phyloP scores from a whole-genome alignment of 2,797 vertebrate genomes.

The Tinamus major region DNA sequence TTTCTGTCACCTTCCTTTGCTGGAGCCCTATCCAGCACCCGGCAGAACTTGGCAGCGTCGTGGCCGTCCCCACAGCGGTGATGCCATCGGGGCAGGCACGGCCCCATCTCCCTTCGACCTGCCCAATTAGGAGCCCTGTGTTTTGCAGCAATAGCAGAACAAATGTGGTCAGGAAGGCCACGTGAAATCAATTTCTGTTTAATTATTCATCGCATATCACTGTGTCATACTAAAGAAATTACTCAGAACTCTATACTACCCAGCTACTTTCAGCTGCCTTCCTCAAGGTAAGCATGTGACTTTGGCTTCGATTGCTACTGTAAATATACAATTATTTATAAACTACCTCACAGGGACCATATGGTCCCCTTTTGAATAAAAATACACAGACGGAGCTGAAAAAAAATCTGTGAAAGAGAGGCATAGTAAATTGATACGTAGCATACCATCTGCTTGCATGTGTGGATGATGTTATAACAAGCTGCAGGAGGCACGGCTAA shows the following conservation, averaged over 20 bases:
- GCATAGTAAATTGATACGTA: slow-evolving; percentile 52
- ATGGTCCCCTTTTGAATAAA: slow-evolving; percentile 56
- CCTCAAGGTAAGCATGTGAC: slow-evolving; percentile 19
- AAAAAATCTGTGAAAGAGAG: slow-evolving; percentile 35
- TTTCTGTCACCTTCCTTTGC: not conserved
- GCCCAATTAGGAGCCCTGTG: not conserved
- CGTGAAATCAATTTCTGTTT: slow-evolving; percentile 49
- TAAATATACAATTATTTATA: slow-evolving; percentile 65
- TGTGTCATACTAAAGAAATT: slow-evolving; percentile 27
- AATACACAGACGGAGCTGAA: slow-evolving; percentile 29
- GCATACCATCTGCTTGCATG: slow-evolving; percentile 60
- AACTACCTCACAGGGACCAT: slow-evolving; percentile 60
- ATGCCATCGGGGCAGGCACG: fast-evolving
- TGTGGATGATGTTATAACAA: not conserved
- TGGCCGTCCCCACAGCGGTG: not conserved
- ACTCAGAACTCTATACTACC: slow-evolving; percentile 10
- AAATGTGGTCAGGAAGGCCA: not conserved
- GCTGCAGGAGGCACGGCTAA: slow-evolving; percentile 29
- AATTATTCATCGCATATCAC: slow-evolving; percentile 62
- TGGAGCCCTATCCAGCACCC: not conserved
- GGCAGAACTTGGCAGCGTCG: fast-evolving
- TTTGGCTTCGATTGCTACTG: slow-evolving; percentile 25
- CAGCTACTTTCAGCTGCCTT: slow-evolving; percentile 24
- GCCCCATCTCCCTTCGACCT: not conserved
- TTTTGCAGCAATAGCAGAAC: slow-evolving; percentile 42